These are phyloP conservation scores for Craniophora ligustri DNA, from an alignment of 2,888 invertebrate species.

Conservation along the genomic window DNA sequence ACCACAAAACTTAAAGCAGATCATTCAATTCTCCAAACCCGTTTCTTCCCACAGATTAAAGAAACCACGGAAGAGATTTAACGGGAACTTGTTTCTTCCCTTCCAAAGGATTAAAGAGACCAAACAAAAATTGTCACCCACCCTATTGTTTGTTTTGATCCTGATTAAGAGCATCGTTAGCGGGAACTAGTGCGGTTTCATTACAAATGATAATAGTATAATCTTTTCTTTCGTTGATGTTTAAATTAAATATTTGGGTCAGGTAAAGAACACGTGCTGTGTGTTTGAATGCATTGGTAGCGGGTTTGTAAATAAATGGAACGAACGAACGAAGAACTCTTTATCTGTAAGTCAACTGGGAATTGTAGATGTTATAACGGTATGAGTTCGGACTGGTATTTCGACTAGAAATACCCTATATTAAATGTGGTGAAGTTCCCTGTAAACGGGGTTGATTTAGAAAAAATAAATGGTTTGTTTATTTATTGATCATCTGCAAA, in stretches of 20 bases:
- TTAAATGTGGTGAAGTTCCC: no score
- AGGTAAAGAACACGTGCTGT: slow-evolving; percentile 52
- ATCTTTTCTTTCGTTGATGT: slow-evolving; percentile 26
- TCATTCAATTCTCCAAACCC: slow-evolving; percentile 25
- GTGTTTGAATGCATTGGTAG: slow-evolving; percentile 24
- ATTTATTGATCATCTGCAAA: no score
- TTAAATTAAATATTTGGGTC: slow-evolving; percentile 45
- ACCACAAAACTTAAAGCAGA: slow-evolving; percentile 20
- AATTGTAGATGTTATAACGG: slow-evolving; percentile 15
- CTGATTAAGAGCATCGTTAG: slow-evolving; percentile 46
- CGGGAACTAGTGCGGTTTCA: slow-evolving; percentile 36
- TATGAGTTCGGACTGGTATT: neutral
- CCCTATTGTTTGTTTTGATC: slow-evolving; percentile 33
- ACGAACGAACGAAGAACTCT: neutral
- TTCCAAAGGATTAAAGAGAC: slow-evolving; percentile 35
- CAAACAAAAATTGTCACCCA: slow-evolving; percentile 35
- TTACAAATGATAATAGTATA: slow-evolving; percentile 37
- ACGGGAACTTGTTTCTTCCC: slow-evolving; percentile 38
- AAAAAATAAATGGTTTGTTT: no score
- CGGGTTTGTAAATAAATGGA: slow-evolving; percentile 31
- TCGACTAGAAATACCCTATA: no score
- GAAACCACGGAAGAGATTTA: slow-evolving; percentile 18
- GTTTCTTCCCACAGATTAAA: slow-evolving; percentile 36
- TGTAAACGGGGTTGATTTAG: no score
- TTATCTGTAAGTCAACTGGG: slow-evolving; percentile 24